These are phyloP conservation scores for Chloebia gouldiae DNA, from an alignment of 2,113 vertebrate species.

Conservation along the genomic window DNA sequence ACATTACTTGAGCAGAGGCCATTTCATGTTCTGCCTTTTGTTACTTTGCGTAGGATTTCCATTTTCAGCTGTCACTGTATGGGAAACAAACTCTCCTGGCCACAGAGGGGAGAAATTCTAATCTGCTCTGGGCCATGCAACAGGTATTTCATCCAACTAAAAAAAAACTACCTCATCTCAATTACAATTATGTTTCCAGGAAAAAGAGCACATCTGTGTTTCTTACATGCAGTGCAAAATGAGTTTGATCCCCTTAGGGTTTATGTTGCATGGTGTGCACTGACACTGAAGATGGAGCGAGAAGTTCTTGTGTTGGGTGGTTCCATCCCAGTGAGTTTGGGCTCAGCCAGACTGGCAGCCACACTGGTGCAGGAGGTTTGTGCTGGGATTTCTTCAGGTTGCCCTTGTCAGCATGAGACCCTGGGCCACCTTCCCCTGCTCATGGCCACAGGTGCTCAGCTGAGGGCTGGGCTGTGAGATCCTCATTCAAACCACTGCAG, in stretches of 20 bases:
- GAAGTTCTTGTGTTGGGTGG: not conserved
- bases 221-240: not conserved
- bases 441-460: not conserved
- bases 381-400: not conserved
- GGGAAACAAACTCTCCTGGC: not conserved
- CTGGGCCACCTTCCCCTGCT: not conserved
- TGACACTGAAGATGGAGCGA: not conserved
- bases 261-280: not conserved
- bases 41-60: not conserved
- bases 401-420: not conserved
- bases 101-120: not conserved
- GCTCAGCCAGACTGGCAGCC: not conserved
- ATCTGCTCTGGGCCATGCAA: not conserved
- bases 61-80: not conserved
- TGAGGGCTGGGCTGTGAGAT: not conserved
- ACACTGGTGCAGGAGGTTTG: not conserved
- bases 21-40: not conserved
- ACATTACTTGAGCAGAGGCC: not conserved
- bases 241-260: not conserved
- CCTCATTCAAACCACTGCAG: fast-evolving
- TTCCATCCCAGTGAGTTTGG: not conserved
- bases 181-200: not conserved
- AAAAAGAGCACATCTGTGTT: not conserved
- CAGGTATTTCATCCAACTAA: not conserved
- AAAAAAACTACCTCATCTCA: not conserved